Percentiles rank a stretch among this genome's conserved stretches.
Conservation (phyloP, 2,797 vertebrate species). For the Chanos chanos region DNA sequence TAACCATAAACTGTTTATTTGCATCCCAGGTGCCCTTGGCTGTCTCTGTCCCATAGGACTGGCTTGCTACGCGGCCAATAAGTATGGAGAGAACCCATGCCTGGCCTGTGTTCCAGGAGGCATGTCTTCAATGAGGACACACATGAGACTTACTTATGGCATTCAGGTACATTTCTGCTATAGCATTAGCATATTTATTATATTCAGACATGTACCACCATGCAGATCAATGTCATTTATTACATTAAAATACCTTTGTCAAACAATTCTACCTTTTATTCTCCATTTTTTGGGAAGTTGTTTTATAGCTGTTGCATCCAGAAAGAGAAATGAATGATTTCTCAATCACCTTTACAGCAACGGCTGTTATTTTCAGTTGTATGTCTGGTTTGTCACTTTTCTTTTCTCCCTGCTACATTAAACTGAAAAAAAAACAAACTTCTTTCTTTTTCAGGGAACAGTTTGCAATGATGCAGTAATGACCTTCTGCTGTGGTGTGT, state of each 20-base stretch:
- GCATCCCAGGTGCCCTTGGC: conserved; percentile 67
- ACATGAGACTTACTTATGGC: conserved; percentile 82
- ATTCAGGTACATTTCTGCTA: conserved; percentile 68
- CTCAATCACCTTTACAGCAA: too few species aligned
- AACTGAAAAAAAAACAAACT: neutral
- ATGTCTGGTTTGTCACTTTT: neutral
- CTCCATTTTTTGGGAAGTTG: too few species aligned
- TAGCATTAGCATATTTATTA: too few species aligned
- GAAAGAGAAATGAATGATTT: too few species aligned
- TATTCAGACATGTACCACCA: too few species aligned
- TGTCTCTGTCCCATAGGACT: conserved; percentile 64
- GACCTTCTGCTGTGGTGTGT: conserved; percentile 68
- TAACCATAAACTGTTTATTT: neutral
- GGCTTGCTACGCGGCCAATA: conserved; percentile 71
- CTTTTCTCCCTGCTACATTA: neutral
- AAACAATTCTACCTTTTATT: too few species aligned
- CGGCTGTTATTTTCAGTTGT: too few species aligned
- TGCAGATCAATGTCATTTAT: too few species aligned
- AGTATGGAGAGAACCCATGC: conserved; percentile 75
- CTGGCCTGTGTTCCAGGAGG: conserved; percentile 74
- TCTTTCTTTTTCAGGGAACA: conserved; percentile 67
- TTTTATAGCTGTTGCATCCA: too few species aligned
- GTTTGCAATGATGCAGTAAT: conserved; percentile 74
- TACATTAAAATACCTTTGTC: too few species aligned
- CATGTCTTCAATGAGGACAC: conserved; percentile 74